phyloP scores from a whole-genome alignment of 2,113 vertebrate species.

The Xenotilapia longispinis region DNA sequence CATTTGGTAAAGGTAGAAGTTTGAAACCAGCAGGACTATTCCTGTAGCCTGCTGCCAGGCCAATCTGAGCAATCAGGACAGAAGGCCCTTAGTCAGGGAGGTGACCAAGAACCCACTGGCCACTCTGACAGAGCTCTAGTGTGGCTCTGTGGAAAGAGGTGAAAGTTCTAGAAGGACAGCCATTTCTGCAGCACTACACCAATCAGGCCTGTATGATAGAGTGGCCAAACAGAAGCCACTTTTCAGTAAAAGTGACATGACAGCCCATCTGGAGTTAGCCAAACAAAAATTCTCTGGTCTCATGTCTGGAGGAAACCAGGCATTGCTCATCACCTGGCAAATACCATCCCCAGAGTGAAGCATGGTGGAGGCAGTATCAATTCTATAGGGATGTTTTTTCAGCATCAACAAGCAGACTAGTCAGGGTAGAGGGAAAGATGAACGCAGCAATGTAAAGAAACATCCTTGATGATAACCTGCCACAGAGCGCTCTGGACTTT shows the following conservation, averaged over 20 bases:
- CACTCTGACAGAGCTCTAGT: background rate
- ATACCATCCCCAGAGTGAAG: background rate
- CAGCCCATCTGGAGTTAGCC: background rate
- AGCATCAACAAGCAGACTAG: background rate
- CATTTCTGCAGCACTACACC: background rate
- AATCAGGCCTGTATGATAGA: background rate
- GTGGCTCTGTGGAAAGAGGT: background rate
- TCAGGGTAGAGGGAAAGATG: background rate
- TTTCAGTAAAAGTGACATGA: background rate
- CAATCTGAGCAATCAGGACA: background rate
- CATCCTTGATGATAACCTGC: background rate
- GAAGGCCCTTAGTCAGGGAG: background rate
- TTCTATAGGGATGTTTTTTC: background rate
- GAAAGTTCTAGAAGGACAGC: background rate
- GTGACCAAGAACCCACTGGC: background rate
- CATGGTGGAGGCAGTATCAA: background rate
- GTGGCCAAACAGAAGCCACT: background rate
- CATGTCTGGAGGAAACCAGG: background rate
- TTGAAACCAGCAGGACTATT: background rate
- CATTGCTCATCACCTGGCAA: background rate
- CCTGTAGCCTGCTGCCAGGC: background rate
- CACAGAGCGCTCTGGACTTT: background rate
- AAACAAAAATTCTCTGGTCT: background rate
- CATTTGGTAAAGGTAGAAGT: background rate
- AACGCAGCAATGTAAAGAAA: background rate